Conservation (phyloP, 2,113 vertebrate species). For the Limnothrissa miodon region DNA sequence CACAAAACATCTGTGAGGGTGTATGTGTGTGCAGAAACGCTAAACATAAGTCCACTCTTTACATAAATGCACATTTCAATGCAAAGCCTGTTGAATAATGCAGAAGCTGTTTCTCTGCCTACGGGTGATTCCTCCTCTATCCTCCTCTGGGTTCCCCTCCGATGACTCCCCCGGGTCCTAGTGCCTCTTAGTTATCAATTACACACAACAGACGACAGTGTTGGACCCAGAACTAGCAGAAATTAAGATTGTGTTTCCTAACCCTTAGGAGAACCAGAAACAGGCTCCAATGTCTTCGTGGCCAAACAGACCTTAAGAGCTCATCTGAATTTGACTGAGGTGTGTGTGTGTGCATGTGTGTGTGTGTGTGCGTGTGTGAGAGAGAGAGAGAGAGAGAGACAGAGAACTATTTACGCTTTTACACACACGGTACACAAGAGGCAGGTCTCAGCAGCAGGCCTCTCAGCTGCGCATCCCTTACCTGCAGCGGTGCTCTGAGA, state of each 20-base stretch:
- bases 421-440: not conserved
- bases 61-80: not conserved
- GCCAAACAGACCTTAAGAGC: no score
- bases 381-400: no score
- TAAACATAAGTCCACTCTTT: not conserved
- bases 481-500: constrained; percentile 72
- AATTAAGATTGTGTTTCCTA: no score
- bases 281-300: no score
- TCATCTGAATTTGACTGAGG: no score
- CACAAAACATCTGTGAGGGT: not conserved
- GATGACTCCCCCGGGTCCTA: not conserved
- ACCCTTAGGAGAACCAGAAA: no score
- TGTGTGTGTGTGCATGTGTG: no score
- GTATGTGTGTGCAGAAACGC: not conserved
- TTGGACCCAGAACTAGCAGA: no score
- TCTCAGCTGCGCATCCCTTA: constrained; percentile 27
- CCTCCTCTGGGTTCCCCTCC: not conserved
- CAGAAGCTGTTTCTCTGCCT: not conserved
- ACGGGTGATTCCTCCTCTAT: not conserved
- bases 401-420: no score
- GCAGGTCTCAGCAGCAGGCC: not conserved
- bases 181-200: not conserved
- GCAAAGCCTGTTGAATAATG: constrained; percentile 2
- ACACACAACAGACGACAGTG: not conserved
- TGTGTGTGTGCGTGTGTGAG: no score